phyloP scores from a whole-genome alignment of 2,113 vertebrate species.

The Cricetomys ansorgei region DNA sequence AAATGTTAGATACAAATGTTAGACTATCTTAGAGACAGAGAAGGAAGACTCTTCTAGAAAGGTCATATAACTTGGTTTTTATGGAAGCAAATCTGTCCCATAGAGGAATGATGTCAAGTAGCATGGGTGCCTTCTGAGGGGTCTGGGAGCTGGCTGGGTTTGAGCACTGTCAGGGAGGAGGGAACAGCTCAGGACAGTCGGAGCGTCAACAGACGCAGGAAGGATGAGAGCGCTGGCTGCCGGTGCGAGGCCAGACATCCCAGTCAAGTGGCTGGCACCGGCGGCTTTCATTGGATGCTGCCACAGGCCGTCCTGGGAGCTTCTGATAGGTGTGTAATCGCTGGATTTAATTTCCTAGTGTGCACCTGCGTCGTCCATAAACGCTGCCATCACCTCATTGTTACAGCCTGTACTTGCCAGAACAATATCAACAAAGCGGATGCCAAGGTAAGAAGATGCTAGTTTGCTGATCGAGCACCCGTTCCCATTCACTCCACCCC shows the following conservation, averaged over 20 bases:
- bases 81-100: not conserved
- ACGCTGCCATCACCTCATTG: constrained; percentile 96
- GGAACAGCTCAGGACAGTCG: not conserved
- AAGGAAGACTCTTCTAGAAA: not conserved
- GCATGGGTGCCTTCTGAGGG: not conserved
- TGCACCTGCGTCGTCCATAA: constrained; percentile 99
- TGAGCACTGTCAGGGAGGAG: not conserved
- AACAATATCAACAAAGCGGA: constrained; percentile 92
- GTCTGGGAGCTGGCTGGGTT: not conserved
- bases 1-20: not conserved
- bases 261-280: not conserved
- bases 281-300: not conserved
- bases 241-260: not conserved
- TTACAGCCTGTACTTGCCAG: constrained; percentile 96
- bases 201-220: not conserved
- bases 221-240: not conserved
- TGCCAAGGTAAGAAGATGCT: constrained; percentile 85
- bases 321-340: constrained; percentile 50
- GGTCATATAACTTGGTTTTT: not conserved
- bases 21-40: not conserved
- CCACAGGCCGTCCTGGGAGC: not conserved
- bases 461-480: not conserved
- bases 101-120: not conserved
- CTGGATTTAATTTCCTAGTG: constrained; percentile 88
- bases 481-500: fast-evolving